These are phyloP conservation scores for Lochmaea crataegi DNA, from an alignment of 2,888 invertebrate species.

Conservation along the genomic window DNA sequence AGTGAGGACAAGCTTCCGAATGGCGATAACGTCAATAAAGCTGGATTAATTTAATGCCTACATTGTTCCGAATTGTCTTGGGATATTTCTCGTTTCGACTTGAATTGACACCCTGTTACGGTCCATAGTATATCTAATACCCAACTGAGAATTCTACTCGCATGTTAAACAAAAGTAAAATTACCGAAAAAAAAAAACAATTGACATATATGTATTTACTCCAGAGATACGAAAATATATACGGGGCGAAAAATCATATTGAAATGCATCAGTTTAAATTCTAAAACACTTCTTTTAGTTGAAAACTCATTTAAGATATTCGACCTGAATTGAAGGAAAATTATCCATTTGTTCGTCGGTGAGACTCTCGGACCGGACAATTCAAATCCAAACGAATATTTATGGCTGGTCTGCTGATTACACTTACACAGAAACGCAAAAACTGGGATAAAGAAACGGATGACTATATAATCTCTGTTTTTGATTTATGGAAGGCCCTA, in stretches of 20 bases:
- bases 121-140: neutral
- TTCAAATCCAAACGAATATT: slow-evolving; percentile 40
- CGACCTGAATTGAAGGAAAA: neutral
- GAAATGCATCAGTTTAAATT: no score
- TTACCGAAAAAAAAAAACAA: no score
- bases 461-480: slow-evolving; percentile 39
- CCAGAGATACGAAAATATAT: no score
- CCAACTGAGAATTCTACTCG: neutral
- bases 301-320: neutral
- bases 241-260: no score
- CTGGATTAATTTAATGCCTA: slow-evolving; percentile 38
- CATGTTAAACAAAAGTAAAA: neutral
- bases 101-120: slow-evolving; percentile 1
- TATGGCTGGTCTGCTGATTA: slow-evolving; percentile 41
- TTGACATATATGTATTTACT: neutral
- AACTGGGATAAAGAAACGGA: slow-evolving; percentile 40
- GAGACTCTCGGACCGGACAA: slow-evolving; percentile 18
- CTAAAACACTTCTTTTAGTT: neutral
- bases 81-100: slow-evolving; percentile 21
- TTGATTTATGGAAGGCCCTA: slow-evolving; percentile 38
- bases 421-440: slow-evolving; percentile 36
- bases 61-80: slow-evolving; percentile 28
- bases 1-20: slow-evolving; percentile 30
- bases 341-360: neutral
- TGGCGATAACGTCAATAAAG: slow-evolving; percentile 40